A percentile compares a stretch with the other conserved stretches of the same genome.
Evolutionary conservation across 2,113 vertebrate genomes (phyloP).

Genomic region (Tauraco erythrolophus): DNA sequence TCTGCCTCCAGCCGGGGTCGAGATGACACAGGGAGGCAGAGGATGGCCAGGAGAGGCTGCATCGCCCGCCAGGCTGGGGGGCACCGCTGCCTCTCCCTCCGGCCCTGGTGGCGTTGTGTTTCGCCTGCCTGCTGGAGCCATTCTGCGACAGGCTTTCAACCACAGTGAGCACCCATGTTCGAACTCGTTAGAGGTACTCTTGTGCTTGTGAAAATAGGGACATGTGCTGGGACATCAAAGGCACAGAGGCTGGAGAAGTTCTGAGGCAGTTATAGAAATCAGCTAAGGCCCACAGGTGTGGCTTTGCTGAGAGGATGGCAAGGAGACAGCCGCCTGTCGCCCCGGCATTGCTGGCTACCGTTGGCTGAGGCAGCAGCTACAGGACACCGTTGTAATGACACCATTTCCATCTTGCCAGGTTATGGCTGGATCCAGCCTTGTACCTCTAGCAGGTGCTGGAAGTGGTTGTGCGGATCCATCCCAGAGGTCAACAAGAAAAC

Average conservation of each 20-base stretch:
- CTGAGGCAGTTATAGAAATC: not conserved
- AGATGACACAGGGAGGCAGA: fast-evolving
- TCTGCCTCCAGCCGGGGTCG: fast-evolving
- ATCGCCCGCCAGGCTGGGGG: not conserved
- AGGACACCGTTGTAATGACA: not conserved
- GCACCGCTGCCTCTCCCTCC: not conserved
- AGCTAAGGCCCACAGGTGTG: not conserved
- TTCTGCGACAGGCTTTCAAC: not conserved
- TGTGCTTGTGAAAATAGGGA: not conserved
- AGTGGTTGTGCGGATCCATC: not conserved
- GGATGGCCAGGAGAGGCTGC: not conserved
- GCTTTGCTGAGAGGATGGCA: not conserved
- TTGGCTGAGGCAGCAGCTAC: not conserved
- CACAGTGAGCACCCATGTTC: not conserved
- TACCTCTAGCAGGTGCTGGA: not conserved
- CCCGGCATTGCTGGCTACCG: fast-evolving
- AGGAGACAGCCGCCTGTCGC: not conserved
- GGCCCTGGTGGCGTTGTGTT: not conserved
- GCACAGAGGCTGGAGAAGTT: not conserved
- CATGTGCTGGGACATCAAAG: not conserved
- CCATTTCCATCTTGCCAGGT: not conserved
- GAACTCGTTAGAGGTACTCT: not conserved
- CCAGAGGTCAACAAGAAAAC: not conserved
- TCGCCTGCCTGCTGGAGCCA: not conserved
- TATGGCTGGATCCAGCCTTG: not conserved